These are phyloP conservation scores for Cyclina sinensis DNA, from an alignment of 1,140 invertebrate species.

Conservation along the genomic window DNA sequence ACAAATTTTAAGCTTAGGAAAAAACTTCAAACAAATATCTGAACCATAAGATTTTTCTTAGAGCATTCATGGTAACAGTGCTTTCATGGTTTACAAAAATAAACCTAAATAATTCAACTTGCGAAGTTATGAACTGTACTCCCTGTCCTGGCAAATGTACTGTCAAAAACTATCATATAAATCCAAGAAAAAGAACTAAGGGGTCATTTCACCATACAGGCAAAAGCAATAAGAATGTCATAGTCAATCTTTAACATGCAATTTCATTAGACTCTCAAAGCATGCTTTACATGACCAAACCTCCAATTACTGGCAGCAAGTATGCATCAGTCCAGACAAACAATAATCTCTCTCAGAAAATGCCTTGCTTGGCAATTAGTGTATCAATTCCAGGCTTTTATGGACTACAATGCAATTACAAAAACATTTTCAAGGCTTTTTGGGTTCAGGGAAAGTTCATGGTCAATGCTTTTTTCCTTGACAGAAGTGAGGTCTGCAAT, in stretches of 20 bases:
- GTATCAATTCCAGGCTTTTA: constrained; percentile 30
- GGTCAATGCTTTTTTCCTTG: constrained; percentile 8
- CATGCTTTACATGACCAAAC: background rate
- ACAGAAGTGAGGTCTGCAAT: no score
- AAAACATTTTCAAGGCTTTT: constrained; percentile 11
- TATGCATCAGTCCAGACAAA: background rate
- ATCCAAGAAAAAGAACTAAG: background rate
- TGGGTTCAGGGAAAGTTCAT: constrained; percentile 27
- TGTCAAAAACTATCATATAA: background rate
- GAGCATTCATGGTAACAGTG: no score
- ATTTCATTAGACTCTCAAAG: background rate
- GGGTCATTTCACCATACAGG: background rate
- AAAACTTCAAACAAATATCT: no score
- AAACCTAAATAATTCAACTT: no score
- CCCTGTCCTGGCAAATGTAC: no score
- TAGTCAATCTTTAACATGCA: background rate
- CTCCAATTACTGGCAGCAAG: background rate
- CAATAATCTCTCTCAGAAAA: constrained; percentile 13
- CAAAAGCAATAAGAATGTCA: background rate
- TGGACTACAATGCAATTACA: constrained; percentile 45
- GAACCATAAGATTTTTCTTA: no score
- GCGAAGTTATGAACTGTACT: no score
- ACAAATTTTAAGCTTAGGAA: no score
- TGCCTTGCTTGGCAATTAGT: background rate
- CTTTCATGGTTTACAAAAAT: no score